These are phyloP conservation scores for Naja naja DNA, from an alignment of 2,113 vertebrate species.

Conservation along the genomic window DNA sequence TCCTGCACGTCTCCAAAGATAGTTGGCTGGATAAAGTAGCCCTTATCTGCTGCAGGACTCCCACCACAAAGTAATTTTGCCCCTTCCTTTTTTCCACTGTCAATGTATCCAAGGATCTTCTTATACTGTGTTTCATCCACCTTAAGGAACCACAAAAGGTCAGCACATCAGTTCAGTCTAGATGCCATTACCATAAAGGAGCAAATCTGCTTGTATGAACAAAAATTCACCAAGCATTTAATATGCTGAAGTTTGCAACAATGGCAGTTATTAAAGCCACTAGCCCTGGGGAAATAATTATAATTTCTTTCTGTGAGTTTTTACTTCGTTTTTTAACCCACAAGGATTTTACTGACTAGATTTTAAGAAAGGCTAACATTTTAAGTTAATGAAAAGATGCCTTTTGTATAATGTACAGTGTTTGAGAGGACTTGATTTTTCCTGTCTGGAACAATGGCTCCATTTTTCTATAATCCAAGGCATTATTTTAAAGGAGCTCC, in stretches of 20 bases:
- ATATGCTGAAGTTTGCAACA: neutral
- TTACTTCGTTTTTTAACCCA: neutral
- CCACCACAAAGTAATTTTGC: slow-evolving; percentile 93
- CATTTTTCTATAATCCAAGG: neutral
- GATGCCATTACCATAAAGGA: fast-evolving
- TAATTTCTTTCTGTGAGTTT: neutral
- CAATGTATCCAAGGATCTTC: slow-evolving; percentile 93
- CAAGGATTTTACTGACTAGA: neutral
- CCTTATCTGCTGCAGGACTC: slow-evolving; percentile 81
- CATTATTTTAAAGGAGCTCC: neutral
- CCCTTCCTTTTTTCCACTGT: slow-evolving; percentile 83
- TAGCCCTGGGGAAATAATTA: neutral
- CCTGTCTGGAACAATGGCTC: neutral
- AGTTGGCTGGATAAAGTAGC: slow-evolving; percentile 96
- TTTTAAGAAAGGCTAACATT: neutral
- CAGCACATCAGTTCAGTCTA: neutral
- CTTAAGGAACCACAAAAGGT: slow-evolving; percentile 57
- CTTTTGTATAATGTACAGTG: neutral
- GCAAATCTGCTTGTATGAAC: fast-evolving
- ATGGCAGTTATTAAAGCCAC: neutral
- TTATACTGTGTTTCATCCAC: slow-evolving; percentile 91
- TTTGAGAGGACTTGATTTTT: neutral
- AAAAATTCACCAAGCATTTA: neutral
- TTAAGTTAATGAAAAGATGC: neutral
- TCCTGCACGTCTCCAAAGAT: slow-evolving; percentile 93